Evolutionary conservation across 2,113 vertebrate genomes (phyloP), one percentile per base, ranked within the genome.

Genomic region (Syngnathus typhle): DNA sequence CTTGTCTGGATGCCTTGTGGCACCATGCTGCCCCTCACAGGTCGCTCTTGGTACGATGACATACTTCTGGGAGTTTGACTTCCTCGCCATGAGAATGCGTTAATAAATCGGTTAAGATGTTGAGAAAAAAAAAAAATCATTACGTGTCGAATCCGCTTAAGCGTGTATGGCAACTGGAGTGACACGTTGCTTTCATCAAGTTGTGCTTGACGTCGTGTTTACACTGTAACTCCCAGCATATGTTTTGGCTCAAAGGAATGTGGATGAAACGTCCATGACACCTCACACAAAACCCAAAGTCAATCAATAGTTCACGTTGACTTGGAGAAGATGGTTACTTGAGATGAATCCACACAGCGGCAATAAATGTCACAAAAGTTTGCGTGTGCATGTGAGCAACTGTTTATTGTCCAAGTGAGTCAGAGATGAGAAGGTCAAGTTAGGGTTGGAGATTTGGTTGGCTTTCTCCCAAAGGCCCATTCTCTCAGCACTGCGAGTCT

Each of bases 381-480:
- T 65, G 60, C 27, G 47, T 67, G 61, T 65, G 56, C 23, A 55
- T 46, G 58, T 69, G 78, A 66, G 68, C 3, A 39, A 73, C 72
- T 76, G 66, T 58, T 73, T 67, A 77, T 62, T 66, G 70, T 78
- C 59, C 10, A 65, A 68, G 67, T 77, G 80, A 79, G 64, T 81
- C 81, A 74, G 54, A 69, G 79, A 69, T 68, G 60, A 79, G 82
- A 82, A 85, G 85, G 87, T 87, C 86, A 87, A 86, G 86, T 82
- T 88, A 84, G 65, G 69, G 41, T 73, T 44, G 39, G 49, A 54
- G 49, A 52, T 62, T 82, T 55, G 15, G 62, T 60, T 64, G 75
- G 60, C 69, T 79, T 81, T 83, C 84, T 81, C 73, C 82, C 83
- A 75, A 76, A 75, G 71, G 69, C 55, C 68, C 70, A 54, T 74